phyloP scores from a whole-genome alignment of 1,140 invertebrate species.

The Mactra quadrangularis region DNA sequence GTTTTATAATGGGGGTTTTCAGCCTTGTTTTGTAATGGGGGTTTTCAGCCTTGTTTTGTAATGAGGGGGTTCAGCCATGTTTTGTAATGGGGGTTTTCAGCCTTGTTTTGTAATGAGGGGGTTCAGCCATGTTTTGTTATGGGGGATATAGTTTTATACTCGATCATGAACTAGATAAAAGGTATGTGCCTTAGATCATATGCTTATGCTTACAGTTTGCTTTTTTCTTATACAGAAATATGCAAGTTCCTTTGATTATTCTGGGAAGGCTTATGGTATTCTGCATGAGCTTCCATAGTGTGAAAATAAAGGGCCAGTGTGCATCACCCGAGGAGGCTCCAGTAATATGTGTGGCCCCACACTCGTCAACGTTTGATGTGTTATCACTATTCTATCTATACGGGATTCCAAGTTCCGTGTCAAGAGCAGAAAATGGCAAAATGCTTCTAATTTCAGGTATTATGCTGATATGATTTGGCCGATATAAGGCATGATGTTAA shows the following conservation, averaged over 20 bases:
- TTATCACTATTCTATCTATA: slow-evolving; percentile 88
- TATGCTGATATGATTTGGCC: slow-evolving; percentile 78
- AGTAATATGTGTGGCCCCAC: slow-evolving; percentile 93
- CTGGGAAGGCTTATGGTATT: slow-evolving; percentile 66
- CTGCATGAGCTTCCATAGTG: slow-evolving; percentile 73
- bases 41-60: too few relatives aligned
- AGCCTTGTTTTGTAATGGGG: too few relatives aligned
- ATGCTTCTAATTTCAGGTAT: slow-evolving; percentile 92
- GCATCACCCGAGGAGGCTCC: slow-evolving; percentile 87
- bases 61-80: too few relatives aligned
- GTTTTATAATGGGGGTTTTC: too few relatives aligned
- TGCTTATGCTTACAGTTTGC: slow-evolving; percentile 39
- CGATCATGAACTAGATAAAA: too few relatives aligned
- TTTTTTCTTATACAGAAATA: slow-evolving; percentile 66
- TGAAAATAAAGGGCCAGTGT: slow-evolving; percentile 72
- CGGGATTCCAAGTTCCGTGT: slow-evolving; percentile 91
- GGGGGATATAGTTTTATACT: too few relatives aligned
- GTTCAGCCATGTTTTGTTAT: too few relatives aligned
- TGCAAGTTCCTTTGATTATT: slow-evolving; percentile 64
- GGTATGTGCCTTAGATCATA: too few relatives aligned
- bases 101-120: too few relatives aligned
- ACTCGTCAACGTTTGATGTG: slow-evolving; percentile 95
- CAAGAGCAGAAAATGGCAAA: slow-evolving; percentile 88
- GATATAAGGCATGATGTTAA: too few relatives aligned
- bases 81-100: too few relatives aligned